Conservation (phyloP, 2,113 vertebrate species). For the Neotragus moschatus region DNA sequence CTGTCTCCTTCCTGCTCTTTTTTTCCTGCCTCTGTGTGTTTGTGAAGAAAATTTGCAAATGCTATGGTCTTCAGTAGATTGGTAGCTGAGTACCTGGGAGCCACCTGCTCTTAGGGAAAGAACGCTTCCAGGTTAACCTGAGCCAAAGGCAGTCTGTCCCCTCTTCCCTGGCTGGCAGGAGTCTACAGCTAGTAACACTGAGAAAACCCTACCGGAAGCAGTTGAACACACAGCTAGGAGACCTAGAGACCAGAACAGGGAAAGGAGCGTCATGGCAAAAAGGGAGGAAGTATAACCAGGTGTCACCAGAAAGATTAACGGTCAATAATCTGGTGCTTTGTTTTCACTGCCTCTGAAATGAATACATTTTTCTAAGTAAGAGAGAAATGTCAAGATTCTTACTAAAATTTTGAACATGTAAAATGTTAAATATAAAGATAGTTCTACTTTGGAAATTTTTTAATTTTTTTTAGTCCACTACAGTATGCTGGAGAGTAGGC, state of each 20-base stretch:
- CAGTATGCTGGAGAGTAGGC: background rate
- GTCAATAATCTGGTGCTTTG: background rate
- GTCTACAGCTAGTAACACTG: background rate
- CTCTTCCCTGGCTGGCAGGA: background rate
- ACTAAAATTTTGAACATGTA: background rate
- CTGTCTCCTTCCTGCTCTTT: background rate
- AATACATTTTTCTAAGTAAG: background rate
- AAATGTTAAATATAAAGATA: background rate
- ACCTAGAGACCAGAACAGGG: background rate
- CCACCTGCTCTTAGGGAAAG: background rate
- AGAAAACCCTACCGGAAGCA: background rate
- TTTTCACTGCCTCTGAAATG: background rate
- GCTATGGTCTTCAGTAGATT: background rate
- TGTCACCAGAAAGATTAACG: background rate
- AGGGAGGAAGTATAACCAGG: background rate
- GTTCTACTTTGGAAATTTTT: background rate
- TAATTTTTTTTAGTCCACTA: background rate
- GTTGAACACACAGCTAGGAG: background rate
- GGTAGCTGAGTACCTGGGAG: background rate
- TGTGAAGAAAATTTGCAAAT: background rate
- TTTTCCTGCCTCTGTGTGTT: background rate
- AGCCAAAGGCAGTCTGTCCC: background rate
- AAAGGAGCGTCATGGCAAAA: background rate
- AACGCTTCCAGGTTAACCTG: background rate
- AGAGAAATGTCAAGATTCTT: background rate